phyloP scores from a whole-genome alignment of 1,140 invertebrate species.

The Sitobion miscanthi region DNA sequence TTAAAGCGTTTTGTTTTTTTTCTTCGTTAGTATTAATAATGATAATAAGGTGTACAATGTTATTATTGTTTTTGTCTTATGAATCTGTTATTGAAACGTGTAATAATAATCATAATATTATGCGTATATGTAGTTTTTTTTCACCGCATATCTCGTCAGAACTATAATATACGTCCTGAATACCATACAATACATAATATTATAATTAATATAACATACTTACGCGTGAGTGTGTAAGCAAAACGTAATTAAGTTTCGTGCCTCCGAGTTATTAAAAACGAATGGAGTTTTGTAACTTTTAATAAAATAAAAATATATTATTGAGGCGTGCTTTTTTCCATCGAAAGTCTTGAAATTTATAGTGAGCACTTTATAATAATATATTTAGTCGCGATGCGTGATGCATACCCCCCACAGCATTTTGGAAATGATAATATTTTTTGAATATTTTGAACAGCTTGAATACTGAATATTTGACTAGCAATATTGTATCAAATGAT shows the following conservation, averaged over 20 bases:
- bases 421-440: no score
- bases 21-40: background rate
- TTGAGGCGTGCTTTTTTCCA: background rate
- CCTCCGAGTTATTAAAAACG: background rate
- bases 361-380: background rate
- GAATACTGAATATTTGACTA: no score
- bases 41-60: background rate
- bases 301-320: background rate
- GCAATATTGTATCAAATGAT: no score
- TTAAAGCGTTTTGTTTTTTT: background rate
- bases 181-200: background rate
- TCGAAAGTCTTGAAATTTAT: background rate
- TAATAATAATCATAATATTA: background rate
- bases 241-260: background rate
- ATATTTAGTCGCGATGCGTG: background rate
- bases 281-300: background rate
- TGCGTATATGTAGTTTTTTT: background rate
- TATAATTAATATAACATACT: no score
- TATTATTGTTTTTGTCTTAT: slow-evolving; percentile 3
- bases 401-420: no score
- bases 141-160: background rate
- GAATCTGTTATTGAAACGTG: background rate
- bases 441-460: no score
- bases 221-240: background rate
- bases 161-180: background rate